These are phyloP conservation scores for Acanthopleura granulata DNA, from an alignment of 2,888 invertebrate genomes.

Conservation along the genomic window DNA sequence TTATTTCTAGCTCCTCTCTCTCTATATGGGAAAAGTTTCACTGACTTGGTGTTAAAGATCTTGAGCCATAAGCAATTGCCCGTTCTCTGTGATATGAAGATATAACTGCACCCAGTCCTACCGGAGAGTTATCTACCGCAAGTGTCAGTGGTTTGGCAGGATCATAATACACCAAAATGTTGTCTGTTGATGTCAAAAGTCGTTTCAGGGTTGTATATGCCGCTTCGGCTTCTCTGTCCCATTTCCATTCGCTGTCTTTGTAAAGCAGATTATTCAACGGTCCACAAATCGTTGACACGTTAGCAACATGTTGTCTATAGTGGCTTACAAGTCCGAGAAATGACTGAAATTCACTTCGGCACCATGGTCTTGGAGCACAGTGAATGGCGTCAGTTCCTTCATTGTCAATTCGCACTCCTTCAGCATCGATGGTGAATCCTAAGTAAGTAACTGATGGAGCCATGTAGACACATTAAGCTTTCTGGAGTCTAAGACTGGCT, in stretches of 20 bases:
- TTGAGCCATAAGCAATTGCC: constrained; percentile 33
- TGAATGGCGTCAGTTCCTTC: constrained; percentile 42
- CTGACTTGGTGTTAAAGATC: constrained; percentile 28
- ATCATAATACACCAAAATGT: too few species aligned
- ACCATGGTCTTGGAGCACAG: constrained; percentile 43
- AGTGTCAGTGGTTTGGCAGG: too few species aligned
- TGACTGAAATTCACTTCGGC: constrained; percentile 37
- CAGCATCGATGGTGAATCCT: neutral
- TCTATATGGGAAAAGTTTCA: constrained; percentile 37
- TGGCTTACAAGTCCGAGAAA: too few species aligned
- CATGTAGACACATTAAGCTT: too few species aligned
- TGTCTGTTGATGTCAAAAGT: too few species aligned
- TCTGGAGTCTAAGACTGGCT: too few species aligned
- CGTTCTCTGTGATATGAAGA: constrained; percentile 21
- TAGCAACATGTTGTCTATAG: constrained; percentile 46
- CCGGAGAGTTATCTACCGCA: too few species aligned
- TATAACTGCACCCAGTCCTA: too few species aligned
- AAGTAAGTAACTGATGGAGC: neutral
- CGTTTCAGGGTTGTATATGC: too few species aligned
- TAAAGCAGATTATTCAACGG: too few species aligned
- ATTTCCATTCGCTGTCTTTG: too few species aligned
- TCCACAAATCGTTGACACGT: constrained; percentile 26
- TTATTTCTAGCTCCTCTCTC: constrained; percentile 30
- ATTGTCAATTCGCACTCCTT: constrained; percentile 36
- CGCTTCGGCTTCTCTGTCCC: too few species aligned